Percentiles rank a stretch among this genome's conserved stretches.
phyloP scores from a whole-genome alignment of 2,113 vertebrate genomes.

The Psilopsiagon aurifrons region DNA sequence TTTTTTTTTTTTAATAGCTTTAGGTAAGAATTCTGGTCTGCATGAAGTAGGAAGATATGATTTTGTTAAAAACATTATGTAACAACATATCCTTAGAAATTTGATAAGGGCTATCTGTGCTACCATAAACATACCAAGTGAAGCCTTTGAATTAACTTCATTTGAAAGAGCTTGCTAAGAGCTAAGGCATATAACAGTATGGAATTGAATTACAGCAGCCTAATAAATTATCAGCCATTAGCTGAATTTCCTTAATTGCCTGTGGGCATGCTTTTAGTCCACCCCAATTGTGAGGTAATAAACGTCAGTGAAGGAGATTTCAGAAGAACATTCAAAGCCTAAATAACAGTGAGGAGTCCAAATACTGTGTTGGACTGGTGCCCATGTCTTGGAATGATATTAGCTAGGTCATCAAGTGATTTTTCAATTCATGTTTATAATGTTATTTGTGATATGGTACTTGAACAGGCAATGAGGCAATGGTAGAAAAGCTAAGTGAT shows the following conservation, averaged over 20 bases:
- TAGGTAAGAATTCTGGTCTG: background rate
- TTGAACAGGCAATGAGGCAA: background rate
- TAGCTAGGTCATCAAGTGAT: background rate
- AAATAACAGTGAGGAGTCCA: background rate
- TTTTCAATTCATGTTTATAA: slow-evolving; percentile 19
- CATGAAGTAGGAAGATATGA: background rate
- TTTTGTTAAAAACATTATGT: slow-evolving; percentile 18
- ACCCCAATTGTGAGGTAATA: slow-evolving; percentile 40
- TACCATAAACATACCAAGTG: background rate
- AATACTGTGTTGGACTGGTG: background rate
- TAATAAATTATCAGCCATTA: slow-evolving; percentile 63
- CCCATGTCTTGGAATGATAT: background rate
- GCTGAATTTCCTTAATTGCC: slow-evolving; percentile 64
- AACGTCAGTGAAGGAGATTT: background rate
- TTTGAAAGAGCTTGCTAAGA: slow-evolving; percentile 44
- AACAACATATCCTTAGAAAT: slow-evolving; percentile 34
- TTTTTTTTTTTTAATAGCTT: background rate
- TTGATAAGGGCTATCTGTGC: slow-evolving; percentile 10
- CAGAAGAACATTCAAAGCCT: background rate
- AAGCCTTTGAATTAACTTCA: slow-evolving; percentile 31
- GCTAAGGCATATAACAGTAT: background rate
- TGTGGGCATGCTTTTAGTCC: slow-evolving; percentile 58
- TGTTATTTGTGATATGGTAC: background rate
- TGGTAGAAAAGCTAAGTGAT: background rate
- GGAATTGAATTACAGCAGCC: slow-evolving; percentile 47